Evolutionary conservation across 2,888 invertebrate genomes (phyloP), one percentile per base, ranked within the genome.

Genomic region (Emmelina monodactyla): DNA sequence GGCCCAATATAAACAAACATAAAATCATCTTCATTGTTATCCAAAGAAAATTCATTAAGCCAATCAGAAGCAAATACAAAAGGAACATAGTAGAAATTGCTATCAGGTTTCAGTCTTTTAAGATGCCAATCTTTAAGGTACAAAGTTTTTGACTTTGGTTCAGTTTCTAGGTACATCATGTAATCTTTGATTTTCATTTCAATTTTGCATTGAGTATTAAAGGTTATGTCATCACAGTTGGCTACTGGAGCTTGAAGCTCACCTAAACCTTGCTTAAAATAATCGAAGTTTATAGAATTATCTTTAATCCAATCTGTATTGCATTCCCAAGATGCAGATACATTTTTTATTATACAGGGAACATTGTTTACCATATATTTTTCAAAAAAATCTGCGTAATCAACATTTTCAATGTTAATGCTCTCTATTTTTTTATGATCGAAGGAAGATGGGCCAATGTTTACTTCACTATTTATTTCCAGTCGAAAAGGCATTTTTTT

Each of bases 1-100:
- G 93, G 91, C 35, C 98, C 98, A 84, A 98, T 92, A 58, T 99
- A 99, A n/a, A 97, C 94, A 84, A 99, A 99, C 82, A 91, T 87
- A 61, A 94, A 99, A 67, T 98, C 98, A 78, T 97, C 95, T 42
- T 85, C 82, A 45, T 82, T 62, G 52, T 83, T 83, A 55, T 84
- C 86, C 31, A 81, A 63, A 16, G 88, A 87, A 79, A 86, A 93
- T 72, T 97, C 97, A 80, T 97, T 97, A 16, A 97, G 72, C 97
- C 97, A 97, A 65, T 97, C 97, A 0, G 94, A 93, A 22, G 85
- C 83, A 82, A 97, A 97, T 60, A 87, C 87, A 40, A 78, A 60
- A 32, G 96, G 96, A 14, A 91, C 88, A 47, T 83, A 64, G 66
- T 97, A 97, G 58, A 92, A 89, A 32, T 79, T 58, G 53, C 88